Percentiles rank a stretch among this genome's conserved stretches.
Evolutionary conservation across 2,113 vertebrate species (phyloP).

Genomic region (Alectura lathami): DNA sequence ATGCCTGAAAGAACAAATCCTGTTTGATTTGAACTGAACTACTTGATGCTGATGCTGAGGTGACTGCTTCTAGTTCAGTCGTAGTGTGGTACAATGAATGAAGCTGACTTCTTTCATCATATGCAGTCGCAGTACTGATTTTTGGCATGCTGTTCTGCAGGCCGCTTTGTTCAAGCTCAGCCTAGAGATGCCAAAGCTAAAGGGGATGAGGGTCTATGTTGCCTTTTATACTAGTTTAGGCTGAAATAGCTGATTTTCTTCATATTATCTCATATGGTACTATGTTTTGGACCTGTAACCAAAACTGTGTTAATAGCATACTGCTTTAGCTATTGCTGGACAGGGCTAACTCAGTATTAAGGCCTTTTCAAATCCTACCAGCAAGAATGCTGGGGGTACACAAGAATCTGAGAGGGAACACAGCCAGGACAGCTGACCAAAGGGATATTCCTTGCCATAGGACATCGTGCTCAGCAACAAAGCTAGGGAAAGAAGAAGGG

Average conservation of each 20-base stretch:
- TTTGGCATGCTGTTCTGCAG: neutral
- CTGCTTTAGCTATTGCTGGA: neutral
- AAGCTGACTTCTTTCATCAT: neutral
- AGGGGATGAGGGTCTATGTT: neutral
- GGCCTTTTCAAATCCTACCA: neutral
- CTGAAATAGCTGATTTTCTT: neutral
- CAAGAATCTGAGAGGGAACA: neutral
- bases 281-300: neutral
- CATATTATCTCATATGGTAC: neutral
- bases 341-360: neutral
- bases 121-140: neutral
- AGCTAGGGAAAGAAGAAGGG: neutral
- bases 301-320: neutral
- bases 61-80: neutral
- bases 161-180: neutral
- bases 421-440: neutral
- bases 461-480: neutral
- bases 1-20: neutral
- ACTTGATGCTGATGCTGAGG: neutral
- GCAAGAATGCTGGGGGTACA: neutral
- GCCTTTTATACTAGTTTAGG: neutral
- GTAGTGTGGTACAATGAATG: neutral
- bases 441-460: neutral
- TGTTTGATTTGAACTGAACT: neutral
- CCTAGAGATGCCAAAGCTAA: neutral